phyloP scores from a whole-genome alignment of 2,113 vertebrate species.

The Pomatostomus ruficeps region DNA sequence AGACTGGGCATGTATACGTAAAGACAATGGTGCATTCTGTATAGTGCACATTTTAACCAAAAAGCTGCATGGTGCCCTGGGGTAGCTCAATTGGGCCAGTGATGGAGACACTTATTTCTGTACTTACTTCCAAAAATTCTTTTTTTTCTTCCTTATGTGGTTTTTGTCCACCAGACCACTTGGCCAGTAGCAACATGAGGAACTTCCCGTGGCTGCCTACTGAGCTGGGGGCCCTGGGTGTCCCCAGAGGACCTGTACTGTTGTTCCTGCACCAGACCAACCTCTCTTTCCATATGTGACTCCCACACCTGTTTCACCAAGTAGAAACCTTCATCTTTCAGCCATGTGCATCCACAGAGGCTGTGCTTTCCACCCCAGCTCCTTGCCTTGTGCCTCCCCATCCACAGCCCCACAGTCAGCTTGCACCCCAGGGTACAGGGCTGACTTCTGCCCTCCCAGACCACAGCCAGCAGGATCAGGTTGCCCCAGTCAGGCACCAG shows the following conservation, averaged over 20 bases:
- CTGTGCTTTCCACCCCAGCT: background rate
- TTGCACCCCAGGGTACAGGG: fast-evolving
- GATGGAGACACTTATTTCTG: background rate
- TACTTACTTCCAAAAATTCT: background rate
- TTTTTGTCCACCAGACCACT: background rate
- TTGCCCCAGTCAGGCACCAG: background rate
- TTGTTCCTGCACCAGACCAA: background rate
- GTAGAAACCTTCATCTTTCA: background rate
- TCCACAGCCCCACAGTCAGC: background rate
- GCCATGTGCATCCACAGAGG: background rate
- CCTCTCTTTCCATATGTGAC: background rate
- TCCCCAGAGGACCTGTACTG: background rate
- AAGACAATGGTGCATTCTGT: background rate
- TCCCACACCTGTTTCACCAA: background rate
- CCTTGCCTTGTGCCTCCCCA: background rate
- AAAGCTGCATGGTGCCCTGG: background rate
- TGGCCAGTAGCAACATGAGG: background rate
- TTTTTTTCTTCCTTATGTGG: background rate
- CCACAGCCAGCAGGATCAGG: background rate
- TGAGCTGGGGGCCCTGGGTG: background rate
- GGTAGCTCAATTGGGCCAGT: background rate
- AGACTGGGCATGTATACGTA: fast-evolving
- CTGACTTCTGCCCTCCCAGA: background rate
- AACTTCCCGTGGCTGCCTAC: background rate
- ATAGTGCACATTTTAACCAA: background rate